These are phyloP conservation scores for Troglohyphantes excavatus DNA, from an alignment of 2,888 invertebrate species.

Conservation along the genomic window DNA sequence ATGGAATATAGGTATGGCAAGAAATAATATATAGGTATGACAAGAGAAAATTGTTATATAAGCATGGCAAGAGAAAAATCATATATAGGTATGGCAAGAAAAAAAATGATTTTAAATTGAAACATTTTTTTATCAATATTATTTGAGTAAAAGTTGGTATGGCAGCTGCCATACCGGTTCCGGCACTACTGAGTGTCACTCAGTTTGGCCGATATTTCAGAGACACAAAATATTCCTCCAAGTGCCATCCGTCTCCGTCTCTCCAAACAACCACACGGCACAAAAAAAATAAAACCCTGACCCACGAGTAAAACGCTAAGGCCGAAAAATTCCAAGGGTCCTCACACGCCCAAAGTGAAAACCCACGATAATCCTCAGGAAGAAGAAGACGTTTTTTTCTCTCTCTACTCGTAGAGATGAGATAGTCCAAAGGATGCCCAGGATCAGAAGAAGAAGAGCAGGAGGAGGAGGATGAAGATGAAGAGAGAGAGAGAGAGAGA, in stretches of 20 bases:
- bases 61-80: too few relatives aligned
- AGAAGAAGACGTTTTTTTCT: conserved; percentile 18
- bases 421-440: conserved; percentile 50
- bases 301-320: conserved; percentile 3
- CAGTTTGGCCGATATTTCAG: neutral
- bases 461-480: conserved; percentile 19
- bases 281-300: neutral
- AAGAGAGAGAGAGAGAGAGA: conserved; percentile 18
- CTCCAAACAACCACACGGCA: neutral
- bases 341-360: conserved; percentile 32
- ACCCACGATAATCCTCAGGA: conserved; percentile 41
- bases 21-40: too few relatives aligned
- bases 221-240: conserved; percentile 1
- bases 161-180: too few relatives aligned
- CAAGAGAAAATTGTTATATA: too few relatives aligned
- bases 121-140: too few relatives aligned
- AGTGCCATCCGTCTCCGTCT: neutral
- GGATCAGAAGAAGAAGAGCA: conserved; percentile 43
- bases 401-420: conserved; percentile 39
- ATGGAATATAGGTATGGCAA: too few relatives aligned
- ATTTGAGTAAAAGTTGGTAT: too few relatives aligned
- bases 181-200: too few relatives aligned
- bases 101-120: too few relatives aligned
- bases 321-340: neutral
- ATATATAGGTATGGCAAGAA: too few relatives aligned